Conservation (phyloP, 2,113 vertebrate species). For the Tamias sibiricus region DNA sequence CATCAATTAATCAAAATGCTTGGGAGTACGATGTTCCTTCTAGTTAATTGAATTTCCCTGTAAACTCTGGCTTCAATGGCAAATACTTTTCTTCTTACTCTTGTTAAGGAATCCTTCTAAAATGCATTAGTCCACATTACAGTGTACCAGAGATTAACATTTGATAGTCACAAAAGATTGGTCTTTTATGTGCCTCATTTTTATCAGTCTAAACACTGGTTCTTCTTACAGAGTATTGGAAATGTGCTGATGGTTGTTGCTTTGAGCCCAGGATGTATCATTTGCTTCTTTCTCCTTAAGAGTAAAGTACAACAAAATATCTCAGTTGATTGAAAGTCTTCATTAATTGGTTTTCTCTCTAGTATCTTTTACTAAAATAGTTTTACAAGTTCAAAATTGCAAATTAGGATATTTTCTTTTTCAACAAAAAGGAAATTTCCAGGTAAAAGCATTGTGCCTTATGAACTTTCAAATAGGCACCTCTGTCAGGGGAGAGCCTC, state of each 20-base stretch:
- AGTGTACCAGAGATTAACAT: neutral
- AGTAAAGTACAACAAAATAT: neutral
- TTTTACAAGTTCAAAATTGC: neutral
- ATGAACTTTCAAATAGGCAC: neutral
- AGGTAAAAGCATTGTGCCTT: neutral
- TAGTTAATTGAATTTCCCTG: neutral
- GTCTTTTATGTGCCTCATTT: neutral
- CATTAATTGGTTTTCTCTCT: neutral
- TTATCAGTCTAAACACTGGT: neutral
- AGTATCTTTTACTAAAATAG: neutral
- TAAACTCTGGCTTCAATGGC: neutral
- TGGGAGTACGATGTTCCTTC: neutral
- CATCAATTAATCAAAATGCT: constrained; percentile 42
- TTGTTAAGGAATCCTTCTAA: neutral
- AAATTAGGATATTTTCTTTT: neutral
- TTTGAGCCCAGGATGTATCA: neutral
- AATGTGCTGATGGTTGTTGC: neutral
- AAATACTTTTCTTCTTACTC: constrained; percentile 19
- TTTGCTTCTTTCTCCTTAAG: constrained; percentile 47
- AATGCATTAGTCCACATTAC: neutral
- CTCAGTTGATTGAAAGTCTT: neutral
- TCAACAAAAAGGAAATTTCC: constrained; percentile 5
- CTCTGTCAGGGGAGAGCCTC: neutral
- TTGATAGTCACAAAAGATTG: neutral
- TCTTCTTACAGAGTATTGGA: neutral